Evolutionary conservation across 2,797 vertebrate genomes (phyloP).

Genomic region (Allochrocebus solatus): DNA sequence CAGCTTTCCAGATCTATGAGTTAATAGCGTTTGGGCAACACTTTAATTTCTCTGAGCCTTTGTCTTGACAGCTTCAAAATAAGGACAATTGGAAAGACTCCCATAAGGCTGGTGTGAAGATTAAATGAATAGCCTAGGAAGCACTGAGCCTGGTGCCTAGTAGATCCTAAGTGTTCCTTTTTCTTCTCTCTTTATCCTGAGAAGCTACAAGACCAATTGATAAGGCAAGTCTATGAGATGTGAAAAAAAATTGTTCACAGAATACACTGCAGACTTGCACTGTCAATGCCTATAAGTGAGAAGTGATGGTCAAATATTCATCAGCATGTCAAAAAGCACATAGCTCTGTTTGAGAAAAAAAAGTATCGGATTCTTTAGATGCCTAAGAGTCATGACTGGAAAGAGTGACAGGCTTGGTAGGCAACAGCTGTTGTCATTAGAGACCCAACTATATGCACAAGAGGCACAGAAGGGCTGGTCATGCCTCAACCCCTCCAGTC

Average conservation of each 20-base stretch:
- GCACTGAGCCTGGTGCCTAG: not conserved
- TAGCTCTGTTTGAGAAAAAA: not conserved
- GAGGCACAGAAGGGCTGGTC: slow-evolving; percentile 66
- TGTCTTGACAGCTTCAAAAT: not conserved
- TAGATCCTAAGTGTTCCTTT: not conserved
- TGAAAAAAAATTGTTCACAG: not conserved
- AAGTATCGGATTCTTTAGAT: slow-evolving; percentile 24
- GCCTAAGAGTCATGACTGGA: slow-evolving; percentile 28
- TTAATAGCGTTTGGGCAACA: not conserved
- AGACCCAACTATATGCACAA: slow-evolving; percentile 45
- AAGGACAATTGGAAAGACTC: not conserved
- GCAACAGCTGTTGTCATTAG: slow-evolving; percentile 69
- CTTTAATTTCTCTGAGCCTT: slow-evolving; percentile 12
- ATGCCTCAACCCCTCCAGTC: slow-evolving; percentile 58
- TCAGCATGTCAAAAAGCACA: slow-evolving; percentile 5
- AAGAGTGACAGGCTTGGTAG: slow-evolving; percentile 40
- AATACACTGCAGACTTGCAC: not conserved
- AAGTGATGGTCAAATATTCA: slow-evolving; percentile 27
- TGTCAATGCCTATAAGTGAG: not conserved
- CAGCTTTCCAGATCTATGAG: not conserved
- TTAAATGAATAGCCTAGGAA: not conserved
- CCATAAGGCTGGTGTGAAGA: not conserved
- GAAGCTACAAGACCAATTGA: not conserved
- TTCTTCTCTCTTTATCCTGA: not conserved
- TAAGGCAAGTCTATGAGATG: not conserved